Conservation (phyloP, 2,113 vertebrate species). For the Ailurus styani region DNA sequence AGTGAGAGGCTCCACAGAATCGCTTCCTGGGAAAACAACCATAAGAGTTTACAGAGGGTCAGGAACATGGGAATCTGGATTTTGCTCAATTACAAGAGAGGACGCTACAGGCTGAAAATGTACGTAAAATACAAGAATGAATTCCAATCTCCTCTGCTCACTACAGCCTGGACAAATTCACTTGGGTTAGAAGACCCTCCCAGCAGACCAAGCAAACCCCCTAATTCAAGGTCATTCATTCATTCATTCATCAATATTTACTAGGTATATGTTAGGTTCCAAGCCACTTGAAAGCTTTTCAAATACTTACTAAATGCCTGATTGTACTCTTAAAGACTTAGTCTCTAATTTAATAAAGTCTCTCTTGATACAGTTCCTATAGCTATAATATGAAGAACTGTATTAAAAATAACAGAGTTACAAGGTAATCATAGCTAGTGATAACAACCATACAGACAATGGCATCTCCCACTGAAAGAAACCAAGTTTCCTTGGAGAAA, state of each 20-base stretch:
- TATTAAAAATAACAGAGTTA: conserved; percentile 15
- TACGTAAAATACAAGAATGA: neutral
- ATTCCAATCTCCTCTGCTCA: neutral
- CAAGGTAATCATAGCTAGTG: neutral
- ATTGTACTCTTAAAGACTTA: conserved; percentile 16
- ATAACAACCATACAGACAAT: neutral
- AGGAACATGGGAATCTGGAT: conserved; percentile 4
- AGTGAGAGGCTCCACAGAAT: neutral
- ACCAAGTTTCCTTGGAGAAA: neutral
- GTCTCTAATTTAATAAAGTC: conserved; percentile 34
- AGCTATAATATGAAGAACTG: neutral
- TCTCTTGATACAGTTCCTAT: neutral
- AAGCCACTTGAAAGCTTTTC: neutral
- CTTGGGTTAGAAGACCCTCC: neutral
- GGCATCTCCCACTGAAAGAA: neutral
- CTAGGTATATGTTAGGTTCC: neutral
- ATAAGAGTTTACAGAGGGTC: neutral
- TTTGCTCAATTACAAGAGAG: neutral
- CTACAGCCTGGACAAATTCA: neutral
- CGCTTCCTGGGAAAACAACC: conserved; percentile 1
- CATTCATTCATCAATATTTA: conserved; percentile 4
- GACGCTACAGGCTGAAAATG: neutral
- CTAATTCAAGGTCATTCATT: neutral
- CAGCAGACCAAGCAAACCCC: neutral
- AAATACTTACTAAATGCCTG: neutral